phyloP scores from a whole-genome alignment of 2,113 vertebrate genomes.

The Thalassarche chlororhynchos region DNA sequence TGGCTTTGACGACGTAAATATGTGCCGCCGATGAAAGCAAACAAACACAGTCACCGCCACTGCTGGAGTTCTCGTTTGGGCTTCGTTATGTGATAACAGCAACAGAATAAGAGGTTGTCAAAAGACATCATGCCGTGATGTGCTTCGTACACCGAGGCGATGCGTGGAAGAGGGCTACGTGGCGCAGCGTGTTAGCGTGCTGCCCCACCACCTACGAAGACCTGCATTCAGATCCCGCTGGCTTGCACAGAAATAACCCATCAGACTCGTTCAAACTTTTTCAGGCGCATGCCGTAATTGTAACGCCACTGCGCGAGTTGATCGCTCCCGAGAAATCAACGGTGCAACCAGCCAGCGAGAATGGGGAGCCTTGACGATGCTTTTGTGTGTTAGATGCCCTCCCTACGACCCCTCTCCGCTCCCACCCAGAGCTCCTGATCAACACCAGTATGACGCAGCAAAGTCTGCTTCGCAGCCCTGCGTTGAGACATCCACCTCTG shows the following conservation, averaged over 20 bases:
- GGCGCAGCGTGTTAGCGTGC: background rate
- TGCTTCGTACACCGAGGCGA: accelerated
- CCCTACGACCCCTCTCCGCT: accelerated
- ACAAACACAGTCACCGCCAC: accelerated
- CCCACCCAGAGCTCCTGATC: background rate
- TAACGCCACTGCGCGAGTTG: accelerated
- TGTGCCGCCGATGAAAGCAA: background rate
- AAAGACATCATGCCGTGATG: accelerated
- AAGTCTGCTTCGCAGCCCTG: background rate
- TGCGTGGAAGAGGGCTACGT: accelerated
- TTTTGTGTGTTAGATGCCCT: background rate
- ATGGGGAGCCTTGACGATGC: background rate
- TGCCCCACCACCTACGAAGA: background rate
- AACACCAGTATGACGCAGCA: accelerated
- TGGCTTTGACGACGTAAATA: background rate
- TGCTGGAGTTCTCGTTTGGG: background rate
- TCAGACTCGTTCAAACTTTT: too few relatives aligned
- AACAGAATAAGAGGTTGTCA: background rate
- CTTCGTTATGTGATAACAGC: background rate
- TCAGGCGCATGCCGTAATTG: accelerated
- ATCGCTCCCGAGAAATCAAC: background rate
- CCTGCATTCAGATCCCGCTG: background rate
- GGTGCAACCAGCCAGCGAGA: accelerated
- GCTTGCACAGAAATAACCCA: accelerated
- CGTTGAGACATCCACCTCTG: background rate